Conservation (phyloP, 2,113 vertebrate species). For the Tursiops truncatus region DNA sequence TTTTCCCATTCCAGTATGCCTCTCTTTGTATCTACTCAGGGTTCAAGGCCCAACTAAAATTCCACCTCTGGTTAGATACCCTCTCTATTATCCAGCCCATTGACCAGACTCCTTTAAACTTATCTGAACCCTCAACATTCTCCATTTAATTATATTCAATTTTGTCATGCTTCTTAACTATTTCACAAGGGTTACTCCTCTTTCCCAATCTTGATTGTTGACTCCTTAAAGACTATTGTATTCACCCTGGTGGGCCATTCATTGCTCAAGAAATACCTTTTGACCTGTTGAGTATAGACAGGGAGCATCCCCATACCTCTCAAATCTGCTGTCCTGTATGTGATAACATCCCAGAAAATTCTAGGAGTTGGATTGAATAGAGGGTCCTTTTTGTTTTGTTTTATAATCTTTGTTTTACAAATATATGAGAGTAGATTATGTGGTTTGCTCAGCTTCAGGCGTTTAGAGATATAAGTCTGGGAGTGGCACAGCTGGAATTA, state of each 20-base stretch:
- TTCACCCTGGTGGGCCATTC: not conserved
- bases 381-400: not conserved
- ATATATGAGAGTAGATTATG: not conserved
- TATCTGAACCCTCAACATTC: not conserved
- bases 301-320: not conserved
- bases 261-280: not conserved
- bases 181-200: not conserved
- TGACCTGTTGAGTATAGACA: not conserved
- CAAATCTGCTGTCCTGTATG: not conserved
- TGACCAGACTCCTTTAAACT: not conserved
- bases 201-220: not conserved
- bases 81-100: not conserved
- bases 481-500: not conserved
- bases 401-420: slow-evolving; percentile 30
- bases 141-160: slow-evolving; percentile 24
- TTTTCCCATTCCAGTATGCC: not conserved
- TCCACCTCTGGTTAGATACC: not conserved
- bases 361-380: not conserved
- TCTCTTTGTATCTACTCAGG: not conserved
- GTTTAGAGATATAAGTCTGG: slow-evolving; percentile 41
- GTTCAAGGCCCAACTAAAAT: not conserved
- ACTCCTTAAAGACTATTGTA: not conserved
- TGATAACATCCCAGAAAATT: slow-evolving; percentile 32
- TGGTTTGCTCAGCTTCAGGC: slow-evolving; percentile 16
- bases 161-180: not conserved